Conservation (phyloP, 2,888 invertebrate genomes). For the Dioctria rufipes region DNA sequence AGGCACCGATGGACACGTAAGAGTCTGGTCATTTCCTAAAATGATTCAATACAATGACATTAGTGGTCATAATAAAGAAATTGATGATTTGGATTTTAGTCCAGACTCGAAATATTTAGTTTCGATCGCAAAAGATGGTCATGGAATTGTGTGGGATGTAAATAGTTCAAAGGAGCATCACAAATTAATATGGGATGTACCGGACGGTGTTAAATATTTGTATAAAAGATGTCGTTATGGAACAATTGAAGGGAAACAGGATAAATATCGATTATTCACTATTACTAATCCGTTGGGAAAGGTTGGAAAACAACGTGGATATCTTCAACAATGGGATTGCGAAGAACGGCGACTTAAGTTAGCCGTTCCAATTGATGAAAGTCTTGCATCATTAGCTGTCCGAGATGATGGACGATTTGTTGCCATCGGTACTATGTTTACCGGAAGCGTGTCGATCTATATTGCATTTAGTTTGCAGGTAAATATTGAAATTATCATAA, state of each 20-base stretch:
- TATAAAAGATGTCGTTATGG: conserved; percentile 89
- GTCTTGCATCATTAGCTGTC: conserved; percentile 87
- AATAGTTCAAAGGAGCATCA: conserved; percentile 77
- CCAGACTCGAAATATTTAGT: conserved; percentile 83
- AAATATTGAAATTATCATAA: conserved; percentile 18
- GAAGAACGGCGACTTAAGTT: conserved; percentile 75
- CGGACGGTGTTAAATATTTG: conserved; percentile 84
- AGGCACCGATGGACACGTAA: conserved; percentile 89
- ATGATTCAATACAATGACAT: conserved; percentile 81
- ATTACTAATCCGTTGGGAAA: conserved; percentile 85
- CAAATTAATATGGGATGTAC: conserved; percentile 83
- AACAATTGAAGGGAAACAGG: conserved; percentile 78
- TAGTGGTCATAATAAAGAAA: conserved; percentile 87
- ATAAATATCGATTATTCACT: conserved; percentile 80
- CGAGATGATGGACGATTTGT: conserved; percentile 94
- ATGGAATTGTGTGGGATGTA: conserved; percentile 86
- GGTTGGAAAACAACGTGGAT: conserved; percentile 80
- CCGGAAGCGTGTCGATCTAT: conserved; percentile 91
- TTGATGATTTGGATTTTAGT: conserved; percentile 95
- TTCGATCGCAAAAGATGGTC: conserved; percentile 90
- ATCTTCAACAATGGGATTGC: conserved; percentile 85
- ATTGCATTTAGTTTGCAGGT: conserved; percentile 93
- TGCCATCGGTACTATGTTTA: conserved; percentile 94
- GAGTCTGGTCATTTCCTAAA: conserved; percentile 91
- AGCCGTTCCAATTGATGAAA: conserved; percentile 79